Evolutionary conservation across 2,113 vertebrate species (phyloP), one percentile per base, ranked within the genome.

Genomic region (Hyperopisus bebe): DNA sequence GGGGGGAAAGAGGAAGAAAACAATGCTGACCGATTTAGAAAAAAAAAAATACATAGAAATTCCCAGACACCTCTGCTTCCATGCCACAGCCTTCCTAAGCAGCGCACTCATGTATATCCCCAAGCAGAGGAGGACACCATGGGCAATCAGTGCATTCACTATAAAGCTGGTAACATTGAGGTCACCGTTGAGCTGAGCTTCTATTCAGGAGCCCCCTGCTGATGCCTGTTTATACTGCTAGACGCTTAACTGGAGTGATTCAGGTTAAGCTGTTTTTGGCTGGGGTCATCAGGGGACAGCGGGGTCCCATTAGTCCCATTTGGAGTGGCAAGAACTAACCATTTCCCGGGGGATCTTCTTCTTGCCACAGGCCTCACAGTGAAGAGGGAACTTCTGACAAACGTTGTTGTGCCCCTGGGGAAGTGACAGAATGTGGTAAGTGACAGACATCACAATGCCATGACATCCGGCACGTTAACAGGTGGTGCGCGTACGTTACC

Each of bases 341-440:
- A 97, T 97, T 93, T 98, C 97, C 89, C 97, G 95, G 0, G 96
- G 95, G 90, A 98, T 96, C 92, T 96, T 98, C 92, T 96, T 97
- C 91, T 96, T 97, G 48, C 97, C 97, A 2, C 98, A 99, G 94
- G 96, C 96, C 1, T 98, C 97, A 1, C 98, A 99, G 13, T 96
- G 95, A 93, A 99, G 88, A 0, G 98, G 98, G 48, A 97, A 96
- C 90, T 97, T 97, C 51, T 95, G 94, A 91, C 98, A 99, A 90
- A 97, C 94, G 6, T 97, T 96, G 0, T 96, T 95, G 10, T 99
- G 98, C 0, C 96, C 97, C 98, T 99, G 87, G 31, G 83, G 35
- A 42, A 89, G 35, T 19, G 51, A 53, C 17, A 21, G 77, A 21
- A 42, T 17, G 31, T 7, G 2, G 17, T 84, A 24, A n/a, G 42